phyloP scores from a whole-genome alignment of 1,140 invertebrate species.

The Pentalonia nigronervosa region DNA sequence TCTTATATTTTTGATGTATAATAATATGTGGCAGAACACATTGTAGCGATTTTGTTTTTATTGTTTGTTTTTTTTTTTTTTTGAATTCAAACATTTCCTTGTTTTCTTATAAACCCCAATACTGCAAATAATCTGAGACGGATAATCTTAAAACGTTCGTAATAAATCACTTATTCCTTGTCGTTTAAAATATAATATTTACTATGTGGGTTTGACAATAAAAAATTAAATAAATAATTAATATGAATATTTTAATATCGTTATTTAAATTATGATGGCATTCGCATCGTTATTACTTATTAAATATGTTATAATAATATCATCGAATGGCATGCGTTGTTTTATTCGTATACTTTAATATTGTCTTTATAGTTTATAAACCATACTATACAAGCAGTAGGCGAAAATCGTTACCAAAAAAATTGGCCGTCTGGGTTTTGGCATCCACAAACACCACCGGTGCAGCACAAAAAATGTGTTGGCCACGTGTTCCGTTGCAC shows the following conservation, averaged over 20 bases:
- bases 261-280: neutral
- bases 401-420: neutral
- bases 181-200: neutral
- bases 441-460: neutral
- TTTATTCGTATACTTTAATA: neutral
- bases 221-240: neutral
- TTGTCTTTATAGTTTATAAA: neutral
- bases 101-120: neutral
- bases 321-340: neutral
- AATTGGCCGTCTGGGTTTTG: conserved; percentile 39
- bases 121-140: neutral
- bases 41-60: neutral
- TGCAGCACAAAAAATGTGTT: conserved; percentile 14
- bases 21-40: neutral
- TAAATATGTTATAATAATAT: neutral
- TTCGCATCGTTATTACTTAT: neutral
- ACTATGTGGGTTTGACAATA: neutral
- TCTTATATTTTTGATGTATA: neutral
- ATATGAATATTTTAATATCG: neutral
- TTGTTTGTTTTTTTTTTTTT: neutral
- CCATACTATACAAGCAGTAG: neutral
- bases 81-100: neutral
- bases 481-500: conserved; percentile 40
- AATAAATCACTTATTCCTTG: neutral
- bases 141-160: neutral